Percentiles rank a stretch among this genome's conserved stretches.
These are phyloP conservation scores for Pseudachorutes palmiensis DNA, from an alignment of 1,140 invertebrate species.

Conservation along the genomic window DNA sequence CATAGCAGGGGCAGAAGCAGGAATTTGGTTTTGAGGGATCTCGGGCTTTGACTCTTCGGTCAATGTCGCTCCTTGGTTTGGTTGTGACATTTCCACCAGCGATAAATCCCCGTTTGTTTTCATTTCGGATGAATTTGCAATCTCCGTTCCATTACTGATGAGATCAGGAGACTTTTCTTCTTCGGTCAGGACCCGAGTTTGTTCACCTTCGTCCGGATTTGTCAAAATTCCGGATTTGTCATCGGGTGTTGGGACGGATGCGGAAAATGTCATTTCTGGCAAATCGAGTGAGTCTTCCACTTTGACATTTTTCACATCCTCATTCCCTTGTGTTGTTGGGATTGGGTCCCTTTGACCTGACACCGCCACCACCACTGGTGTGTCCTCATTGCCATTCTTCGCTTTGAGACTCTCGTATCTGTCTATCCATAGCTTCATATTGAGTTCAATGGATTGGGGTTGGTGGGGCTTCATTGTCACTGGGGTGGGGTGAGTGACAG, in stretches of 20 bases:
- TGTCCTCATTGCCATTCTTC: not conserved
- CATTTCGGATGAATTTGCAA: not conserved
- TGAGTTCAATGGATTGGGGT: conserved; percentile 3
- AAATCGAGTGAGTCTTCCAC: not conserved
- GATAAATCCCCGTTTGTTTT: not conserved
- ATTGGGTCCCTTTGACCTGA: not conserved
- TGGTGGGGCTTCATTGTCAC: not conserved
- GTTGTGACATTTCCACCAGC: not conserved
- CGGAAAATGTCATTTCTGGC: not conserved
- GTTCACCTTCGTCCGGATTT: not conserved
- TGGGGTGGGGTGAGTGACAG: not conserved
- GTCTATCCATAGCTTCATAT: conserved; percentile 7
- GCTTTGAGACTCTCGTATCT: not conserved
- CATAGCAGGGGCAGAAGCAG: not conserved
- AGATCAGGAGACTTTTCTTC: not conserved
- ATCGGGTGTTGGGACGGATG: not conserved
- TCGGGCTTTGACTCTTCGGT: not conserved
- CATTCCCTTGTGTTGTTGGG: not conserved
- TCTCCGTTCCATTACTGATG: too few relatives aligned
- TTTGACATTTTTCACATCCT: conserved; percentile 3
- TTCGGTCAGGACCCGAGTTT: not conserved
- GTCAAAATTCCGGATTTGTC: not conserved
- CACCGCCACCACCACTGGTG: not conserved
- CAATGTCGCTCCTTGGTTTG: not conserved
- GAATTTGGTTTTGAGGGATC: too few relatives aligned